These are phyloP conservation scores for Castor canadensis DNA, from an alignment of 2,113 vertebrate genomes.

Conservation along the genomic window DNA sequence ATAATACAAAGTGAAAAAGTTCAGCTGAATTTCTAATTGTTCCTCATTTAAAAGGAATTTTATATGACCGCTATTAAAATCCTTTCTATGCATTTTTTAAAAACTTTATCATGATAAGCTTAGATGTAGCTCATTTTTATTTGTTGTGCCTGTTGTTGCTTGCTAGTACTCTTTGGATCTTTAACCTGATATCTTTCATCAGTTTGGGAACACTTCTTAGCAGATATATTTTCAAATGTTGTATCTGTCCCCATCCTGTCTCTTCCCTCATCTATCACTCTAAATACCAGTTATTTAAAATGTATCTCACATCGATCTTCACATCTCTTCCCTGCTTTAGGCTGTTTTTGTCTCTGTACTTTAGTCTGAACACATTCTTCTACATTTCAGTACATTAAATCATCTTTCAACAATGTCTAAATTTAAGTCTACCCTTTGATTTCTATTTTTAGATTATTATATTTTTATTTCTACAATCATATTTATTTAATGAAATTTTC, in stretches of 20 bases:
- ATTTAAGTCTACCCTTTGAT: not conserved
- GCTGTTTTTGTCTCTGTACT: not conserved
- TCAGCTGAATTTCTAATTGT: not conserved
- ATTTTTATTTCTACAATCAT: not conserved
- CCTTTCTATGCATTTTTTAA: not conserved
- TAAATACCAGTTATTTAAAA: not conserved
- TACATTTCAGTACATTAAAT: not conserved
- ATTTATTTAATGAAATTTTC: not conserved
- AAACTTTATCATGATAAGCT: not conserved
- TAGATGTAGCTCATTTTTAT: not conserved
- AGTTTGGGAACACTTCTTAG: not conserved
- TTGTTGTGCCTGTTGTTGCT: not conserved
- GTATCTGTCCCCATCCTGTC: not conserved
- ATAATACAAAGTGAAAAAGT: not conserved
- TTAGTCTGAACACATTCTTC: not conserved
- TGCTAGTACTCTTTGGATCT: not conserved
- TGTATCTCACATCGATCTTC: not conserved
- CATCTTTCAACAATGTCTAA: not conserved
- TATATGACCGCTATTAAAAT: not conserved
- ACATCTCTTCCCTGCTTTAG: not conserved
- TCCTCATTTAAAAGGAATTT: not conserved
- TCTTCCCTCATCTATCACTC: not conserved
- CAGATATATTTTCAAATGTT: not conserved
- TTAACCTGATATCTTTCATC: not conserved
- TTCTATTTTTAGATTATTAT: not conserved